Evolutionary conservation across 2,113 vertebrate species (phyloP).

Genomic region (Rhynchomys soricoides): DNA sequence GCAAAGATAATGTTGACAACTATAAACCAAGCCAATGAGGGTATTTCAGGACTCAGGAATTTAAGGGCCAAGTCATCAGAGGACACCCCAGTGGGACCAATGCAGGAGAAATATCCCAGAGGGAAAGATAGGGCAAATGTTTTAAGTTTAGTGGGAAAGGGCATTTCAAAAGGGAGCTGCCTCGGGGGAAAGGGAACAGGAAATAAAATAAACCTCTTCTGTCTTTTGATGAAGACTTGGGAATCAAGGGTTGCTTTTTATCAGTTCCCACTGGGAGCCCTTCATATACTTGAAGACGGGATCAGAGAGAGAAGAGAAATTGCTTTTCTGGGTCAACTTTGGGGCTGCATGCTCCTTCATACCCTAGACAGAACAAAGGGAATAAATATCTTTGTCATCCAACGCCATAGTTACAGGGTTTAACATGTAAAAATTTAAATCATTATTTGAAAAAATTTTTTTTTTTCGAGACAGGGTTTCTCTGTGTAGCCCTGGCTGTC

Average conservation of each 20-base stretch:
- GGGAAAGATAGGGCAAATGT: neutral
- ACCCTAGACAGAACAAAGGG: neutral
- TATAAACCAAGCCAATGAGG: neutral
- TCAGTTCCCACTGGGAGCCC: neutral
- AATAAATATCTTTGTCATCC: neutral
- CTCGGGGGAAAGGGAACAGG: neutral
- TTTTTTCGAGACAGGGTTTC: too few relatives aligned
- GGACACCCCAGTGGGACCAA: neutral
- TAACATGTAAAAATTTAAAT: neutral
- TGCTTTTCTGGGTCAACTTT: neutral
- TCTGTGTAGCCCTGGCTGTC: too few relatives aligned
- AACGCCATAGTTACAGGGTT: neutral
- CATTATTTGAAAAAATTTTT: neutral
- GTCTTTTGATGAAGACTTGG: neutral
- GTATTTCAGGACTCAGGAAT: neutral
- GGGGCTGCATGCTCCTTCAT: neutral
- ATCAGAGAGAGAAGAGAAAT: neutral
- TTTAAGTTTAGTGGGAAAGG: neutral
- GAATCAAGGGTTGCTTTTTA: neutral
- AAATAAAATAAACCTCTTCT: neutral
- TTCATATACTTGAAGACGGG: neutral
- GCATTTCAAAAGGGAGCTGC: neutral
- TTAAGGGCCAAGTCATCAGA: neutral
- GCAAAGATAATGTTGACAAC: neutral
- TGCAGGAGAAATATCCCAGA: too few relatives aligned